Conservation (phyloP, 2,888 invertebrate genomes). For the Agrypnus murinus region DNA sequence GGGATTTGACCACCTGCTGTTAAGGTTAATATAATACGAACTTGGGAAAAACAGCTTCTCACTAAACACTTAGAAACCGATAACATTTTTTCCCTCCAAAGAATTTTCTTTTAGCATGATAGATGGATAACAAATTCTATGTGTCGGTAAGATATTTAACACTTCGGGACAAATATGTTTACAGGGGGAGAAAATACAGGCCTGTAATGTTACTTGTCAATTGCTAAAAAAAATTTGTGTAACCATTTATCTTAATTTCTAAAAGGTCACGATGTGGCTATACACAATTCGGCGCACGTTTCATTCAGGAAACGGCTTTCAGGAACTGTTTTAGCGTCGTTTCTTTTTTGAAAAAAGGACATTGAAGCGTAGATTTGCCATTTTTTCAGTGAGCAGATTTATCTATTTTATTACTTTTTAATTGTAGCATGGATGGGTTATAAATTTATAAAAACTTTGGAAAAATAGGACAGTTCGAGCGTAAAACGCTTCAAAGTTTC, state of each 20-base stretch:
- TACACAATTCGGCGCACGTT: slow-evolving; percentile 41
- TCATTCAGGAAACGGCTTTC: slow-evolving; percentile 40
- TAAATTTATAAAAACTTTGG: background rate
- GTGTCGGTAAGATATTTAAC: background rate
- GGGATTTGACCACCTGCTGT: slow-evolving; percentile 1
- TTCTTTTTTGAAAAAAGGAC: slow-evolving; percentile 24
- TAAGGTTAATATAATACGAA: slow-evolving; percentile 11
- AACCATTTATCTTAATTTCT: slow-evolving; percentile 41
- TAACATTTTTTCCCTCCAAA: background rate
- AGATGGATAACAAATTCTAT: background rate
- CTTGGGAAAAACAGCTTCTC: slow-evolving; percentile 4
- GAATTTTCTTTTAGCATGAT: background rate
- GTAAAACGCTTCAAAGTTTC: background rate
- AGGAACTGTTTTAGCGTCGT: slow-evolving; percentile 42
- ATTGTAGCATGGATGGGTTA: too few species aligned
- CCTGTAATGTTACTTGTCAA: background rate
- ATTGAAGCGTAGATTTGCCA: too few species aligned
- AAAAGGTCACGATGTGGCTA: slow-evolving; percentile 28
- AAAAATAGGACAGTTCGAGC: slow-evolving; percentile 14
- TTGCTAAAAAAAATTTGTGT: slow-evolving; percentile 34
- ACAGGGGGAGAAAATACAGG: background rate
- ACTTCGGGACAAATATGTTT: background rate
- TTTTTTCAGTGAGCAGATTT: too few species aligned
- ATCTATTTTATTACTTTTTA: too few species aligned
- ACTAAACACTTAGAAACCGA: background rate